phyloP scores from a whole-genome alignment of 2,888 invertebrate genomes.

The Ennomos fuscantarius region DNA sequence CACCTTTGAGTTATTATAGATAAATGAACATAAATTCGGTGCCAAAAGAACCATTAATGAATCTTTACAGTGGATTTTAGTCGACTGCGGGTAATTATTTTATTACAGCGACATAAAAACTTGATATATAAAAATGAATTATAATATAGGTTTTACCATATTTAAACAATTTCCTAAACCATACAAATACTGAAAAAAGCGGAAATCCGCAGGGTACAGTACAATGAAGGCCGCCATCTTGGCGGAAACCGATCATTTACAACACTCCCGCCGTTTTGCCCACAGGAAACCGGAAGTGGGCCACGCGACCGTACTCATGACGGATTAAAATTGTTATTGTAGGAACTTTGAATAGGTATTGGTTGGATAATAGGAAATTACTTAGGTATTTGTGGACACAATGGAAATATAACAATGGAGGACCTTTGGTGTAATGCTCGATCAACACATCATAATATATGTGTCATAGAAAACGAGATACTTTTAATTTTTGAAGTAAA shows the following conservation, averaged over 20 bases:
- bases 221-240: constrained; percentile 41
- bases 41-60: no score
- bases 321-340: constrained; percentile 48
- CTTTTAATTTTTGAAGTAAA: no score
- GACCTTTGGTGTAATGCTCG: no score
- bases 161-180: constrained; percentile 24
- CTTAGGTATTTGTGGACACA: constrained; percentile 13
- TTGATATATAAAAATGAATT: no score
- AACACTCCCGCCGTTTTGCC: constrained; percentile 58
- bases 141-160: background rate
- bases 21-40: no score
- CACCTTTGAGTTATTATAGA: no score
- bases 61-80: no score
- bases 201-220: constrained; percentile 47
- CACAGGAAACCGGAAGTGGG: constrained; percentile 72
- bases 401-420: no score
- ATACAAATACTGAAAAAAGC: constrained; percentile 29
- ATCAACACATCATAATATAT: no score
- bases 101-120: no score
- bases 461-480: no score
- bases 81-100: no score
- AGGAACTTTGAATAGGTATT: constrained; percentile 38
- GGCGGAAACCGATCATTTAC: constrained; percentile 59
- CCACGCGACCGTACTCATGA: constrained; percentile 61
- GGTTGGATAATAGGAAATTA: constrained; percentile 24